Evolutionary conservation across 2,888 invertebrate genomes (phyloP), one percentile per base, ranked within the genome.

Genomic region (Caenorhabditis becei): DNA sequence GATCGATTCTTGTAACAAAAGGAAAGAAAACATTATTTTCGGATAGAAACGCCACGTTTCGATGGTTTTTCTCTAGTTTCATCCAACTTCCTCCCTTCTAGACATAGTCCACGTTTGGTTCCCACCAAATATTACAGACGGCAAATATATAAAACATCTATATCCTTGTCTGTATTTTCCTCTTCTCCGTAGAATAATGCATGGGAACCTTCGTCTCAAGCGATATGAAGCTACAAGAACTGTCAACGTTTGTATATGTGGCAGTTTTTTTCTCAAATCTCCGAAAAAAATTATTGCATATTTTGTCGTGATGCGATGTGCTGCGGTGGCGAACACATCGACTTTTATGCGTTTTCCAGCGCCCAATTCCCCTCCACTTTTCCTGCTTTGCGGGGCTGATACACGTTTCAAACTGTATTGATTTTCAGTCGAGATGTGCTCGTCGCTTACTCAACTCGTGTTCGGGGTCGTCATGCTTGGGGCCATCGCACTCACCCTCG

Each of bases 371-470:
- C 18, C 24, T 35, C 8, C 18, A 14, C 51, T 4, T 14, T 44
- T 35, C n/a, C 47, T 18, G 47, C 10, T 1, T 32, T 32, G 14
- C 41, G 8, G n/a, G 5, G 1, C 18, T 41, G 14, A 18, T 28
- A 11, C 14, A 32, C 16, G 18, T 49, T 18, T 37, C 24, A 26
- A 44, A 54, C 16, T 3, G n/a, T 54, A 37, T 47, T 10, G 47
- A 18, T 41, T 54, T 67, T 56, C 58, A 67, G 67, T 16, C 5
- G 23, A 11, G 24, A 80, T 80, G 80, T 80, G 80, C 44, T 80
- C 80, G n/a, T 80, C 80, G 41, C 37, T 80, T n/a, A 74, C 80
- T 54, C 80, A 80, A 70, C 53, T 80, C 26, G 74, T 70, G 10
- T 80, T 80, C 26, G 74, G 74, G n/a, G 59, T 80, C 20, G 62